These are phyloP conservation scores for Mayetiola destructor DNA, from an alignment of 2,888 invertebrate species.

Conservation along the genomic window DNA sequence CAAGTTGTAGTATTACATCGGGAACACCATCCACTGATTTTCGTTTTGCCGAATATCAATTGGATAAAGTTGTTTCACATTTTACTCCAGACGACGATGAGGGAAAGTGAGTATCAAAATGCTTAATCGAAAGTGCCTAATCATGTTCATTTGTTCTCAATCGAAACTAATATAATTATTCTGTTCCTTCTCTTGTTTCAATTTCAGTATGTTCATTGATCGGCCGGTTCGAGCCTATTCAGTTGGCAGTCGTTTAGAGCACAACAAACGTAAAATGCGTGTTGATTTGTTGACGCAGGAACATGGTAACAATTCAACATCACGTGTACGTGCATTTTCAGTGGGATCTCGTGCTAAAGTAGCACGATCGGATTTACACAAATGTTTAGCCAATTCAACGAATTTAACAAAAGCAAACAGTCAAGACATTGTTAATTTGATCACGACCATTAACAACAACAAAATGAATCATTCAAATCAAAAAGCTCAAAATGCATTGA, in stretches of 20 bases:
- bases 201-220: constrained; percentile 28
- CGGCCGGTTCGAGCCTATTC: constrained; percentile 69
- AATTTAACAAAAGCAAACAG: constrained; percentile 14
- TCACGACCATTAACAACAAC: constrained; percentile 16
- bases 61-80: constrained; percentile 68
- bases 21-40: constrained; percentile 72
- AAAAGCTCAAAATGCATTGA: constrained; percentile 14
- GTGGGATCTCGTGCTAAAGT: constrained; percentile 53
- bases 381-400: constrained; percentile 24
- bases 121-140: neutral
- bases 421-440: constrained; percentile 6
- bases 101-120: constrained; percentile 27
- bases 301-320: constrained; percentile 25
- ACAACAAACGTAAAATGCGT: constrained; percentile 40
- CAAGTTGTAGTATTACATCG: constrained; percentile 59
- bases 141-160: neutral
- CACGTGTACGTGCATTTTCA: constrained; percentile 59
- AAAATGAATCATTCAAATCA: neutral
- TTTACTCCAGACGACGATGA: constrained; percentile 49
- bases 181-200: too few relatives aligned
- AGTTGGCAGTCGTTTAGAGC: constrained; percentile 66
- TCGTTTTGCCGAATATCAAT: constrained; percentile 58
- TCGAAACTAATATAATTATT: too few relatives aligned
- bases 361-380: constrained; percentile 29
- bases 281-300: constrained; percentile 35